Evolutionary conservation across 2,888 invertebrate species (phyloP).

Genomic region (Thysanoteuthis rhombus): DNA sequence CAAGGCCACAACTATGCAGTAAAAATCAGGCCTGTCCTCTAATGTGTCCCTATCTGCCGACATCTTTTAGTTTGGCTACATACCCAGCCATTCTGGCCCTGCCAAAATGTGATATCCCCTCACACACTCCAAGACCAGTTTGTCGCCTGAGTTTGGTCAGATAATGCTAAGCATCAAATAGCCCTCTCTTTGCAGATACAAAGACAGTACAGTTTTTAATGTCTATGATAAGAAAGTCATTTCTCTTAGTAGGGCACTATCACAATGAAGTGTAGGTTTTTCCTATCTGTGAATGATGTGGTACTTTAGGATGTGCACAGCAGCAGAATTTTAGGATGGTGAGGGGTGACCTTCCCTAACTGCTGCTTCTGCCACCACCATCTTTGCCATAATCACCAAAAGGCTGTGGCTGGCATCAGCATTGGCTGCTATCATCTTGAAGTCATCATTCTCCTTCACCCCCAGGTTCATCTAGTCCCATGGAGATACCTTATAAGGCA

Average conservation of each 20-base stretch:
- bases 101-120: slow-evolving; percentile 15
- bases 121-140: slow-evolving; percentile 20
- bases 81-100: slow-evolving; percentile 22
- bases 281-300: background rate
- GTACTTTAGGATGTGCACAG: slow-evolving; percentile 27
- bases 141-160: slow-evolving; percentile 29
- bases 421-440: slow-evolving; percentile 22
- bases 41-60: slow-evolving; percentile 17
- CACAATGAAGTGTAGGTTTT: slow-evolving; percentile 21
- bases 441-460: slow-evolving; percentile 23
- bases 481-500: slow-evolving; percentile 25
- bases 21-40: slow-evolving; percentile 12
- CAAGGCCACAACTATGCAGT: slow-evolving; percentile 27
- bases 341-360: slow-evolving; percentile 18
- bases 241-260: slow-evolving; percentile 29
- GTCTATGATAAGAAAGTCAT: slow-evolving; percentile 30
- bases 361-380: background rate
- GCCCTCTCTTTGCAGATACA: slow-evolving; percentile 25
- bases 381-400: background rate
- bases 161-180: slow-evolving; percentile 30
- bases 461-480: slow-evolving; percentile 24
- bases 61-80: slow-evolving; percentile 26
- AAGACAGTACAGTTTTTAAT: slow-evolving; percentile 31
- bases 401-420: slow-evolving; percentile 14
- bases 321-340: slow-evolving; percentile 22